Conservation (phyloP, 2,113 vertebrate genomes). For the Erpornis zantholeuca region DNA sequence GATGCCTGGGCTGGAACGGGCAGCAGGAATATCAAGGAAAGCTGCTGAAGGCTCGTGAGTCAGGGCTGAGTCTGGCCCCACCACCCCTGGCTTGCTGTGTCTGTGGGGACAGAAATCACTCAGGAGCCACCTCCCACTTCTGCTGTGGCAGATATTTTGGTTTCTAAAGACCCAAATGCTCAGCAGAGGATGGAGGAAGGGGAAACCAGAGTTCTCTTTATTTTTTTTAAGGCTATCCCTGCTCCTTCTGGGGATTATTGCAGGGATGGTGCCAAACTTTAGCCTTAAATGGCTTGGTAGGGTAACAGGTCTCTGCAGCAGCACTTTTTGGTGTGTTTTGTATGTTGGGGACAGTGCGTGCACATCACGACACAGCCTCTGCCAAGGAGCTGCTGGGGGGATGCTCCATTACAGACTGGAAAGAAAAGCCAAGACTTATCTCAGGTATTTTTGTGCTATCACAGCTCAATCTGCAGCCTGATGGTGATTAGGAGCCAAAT, state of each 20-base stretch:
- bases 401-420: too few relatives aligned
- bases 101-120: background rate
- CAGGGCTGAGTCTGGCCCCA: background rate
- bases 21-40: background rate
- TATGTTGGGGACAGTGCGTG: accelerated
- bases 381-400: accelerated
- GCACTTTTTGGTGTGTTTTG: accelerated
- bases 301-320: background rate
- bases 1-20: accelerated
- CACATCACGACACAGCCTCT: accelerated
- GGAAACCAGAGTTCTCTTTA: background rate
- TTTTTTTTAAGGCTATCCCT: background rate
- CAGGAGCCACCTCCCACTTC: background rate
- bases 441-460: background rate
- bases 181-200: background rate
- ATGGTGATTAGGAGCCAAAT: background rate
- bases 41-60: background rate
- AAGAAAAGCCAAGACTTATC: background rate
- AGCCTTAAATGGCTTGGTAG: accelerated
- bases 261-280: background rate
- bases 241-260: background rate
- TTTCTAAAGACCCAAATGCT: background rate
- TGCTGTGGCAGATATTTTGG: background rate
- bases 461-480: background rate
- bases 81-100: background rate